Evolutionary conservation across 1,140 invertebrate species (phyloP), one percentile per base, ranked within the genome.

Genomic region (Bombus vancouverensis): DNA sequence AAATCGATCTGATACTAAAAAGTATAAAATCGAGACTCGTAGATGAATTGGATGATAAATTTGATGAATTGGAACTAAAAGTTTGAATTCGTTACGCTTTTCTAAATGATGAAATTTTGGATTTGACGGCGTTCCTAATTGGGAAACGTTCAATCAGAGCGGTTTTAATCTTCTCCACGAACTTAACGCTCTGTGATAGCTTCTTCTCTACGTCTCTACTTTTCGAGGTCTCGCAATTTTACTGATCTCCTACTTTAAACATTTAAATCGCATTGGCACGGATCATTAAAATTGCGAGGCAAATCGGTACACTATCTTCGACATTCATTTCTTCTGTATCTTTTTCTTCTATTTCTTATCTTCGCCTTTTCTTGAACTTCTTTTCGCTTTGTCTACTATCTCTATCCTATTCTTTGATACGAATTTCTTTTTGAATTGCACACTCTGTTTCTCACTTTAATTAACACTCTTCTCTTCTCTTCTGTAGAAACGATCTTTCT

Each of bases 101-200:
- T 53, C 47, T 8, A 22, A 53, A 22, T 22, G 15, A 22, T 53
- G 47, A n/a, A 62, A 62, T 66, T 66, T 66, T 66, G 15, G 32
- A 77, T 28, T 53, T 22, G 25, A 37, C 12, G 8, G 28, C 76
- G 22, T 71, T 86, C 12, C 1, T 71, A 86, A 86, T 86, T 76
- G 28, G 42, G 66, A 71, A 80, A 85, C 37, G 32, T 73, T 80
- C 57, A 32, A 82, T 75, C 42, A 62, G 68, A 87, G 66, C 32
- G 57, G 65, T 79, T 59, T 70, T 25, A 76, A 85, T 34, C 75
- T 90, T 90, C 73, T 90, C 80, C 59, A 85, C 70, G 65, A 83
- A 90, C 62, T n/a, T 81, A 80, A 90, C 65, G 39, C 71, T 84
- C 76, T 91, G 87, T 91, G 89, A 91, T 91, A 91, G 89, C 83